A percentile compares a stretch with the other conserved stretches of the same genome.
phyloP scores from a whole-genome alignment of 2,888 invertebrate genomes.

The Brachypterus glaber region DNA sequence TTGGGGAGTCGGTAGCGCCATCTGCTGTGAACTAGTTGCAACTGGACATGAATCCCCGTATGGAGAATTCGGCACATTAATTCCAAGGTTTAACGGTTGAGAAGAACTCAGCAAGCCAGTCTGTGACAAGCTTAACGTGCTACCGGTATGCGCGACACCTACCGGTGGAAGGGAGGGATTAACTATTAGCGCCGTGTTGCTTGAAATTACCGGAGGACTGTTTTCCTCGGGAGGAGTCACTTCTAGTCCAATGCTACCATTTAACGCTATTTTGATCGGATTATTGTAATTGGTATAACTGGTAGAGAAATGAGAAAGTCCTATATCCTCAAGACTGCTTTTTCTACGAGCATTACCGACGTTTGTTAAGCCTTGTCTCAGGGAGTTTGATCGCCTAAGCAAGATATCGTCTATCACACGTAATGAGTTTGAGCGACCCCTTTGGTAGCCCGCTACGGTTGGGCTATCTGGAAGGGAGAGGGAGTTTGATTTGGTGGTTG shows the following conservation, averaged over 20 bases:
- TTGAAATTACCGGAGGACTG: constrained; percentile 44
- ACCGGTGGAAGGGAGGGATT: constrained; percentile 35
- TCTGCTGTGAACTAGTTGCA: constrained; percentile 19
- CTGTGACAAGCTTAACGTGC: constrained; percentile 35
- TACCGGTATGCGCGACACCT: constrained; percentile 31
- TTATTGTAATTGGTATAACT: constrained; percentile 61
- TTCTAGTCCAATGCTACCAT: constrained; percentile 78
- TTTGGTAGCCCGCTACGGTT: constrained; percentile 66
- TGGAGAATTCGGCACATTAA: constrained; percentile 29
- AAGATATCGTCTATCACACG: constrained; percentile 80
- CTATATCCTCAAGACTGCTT: constrained; percentile 79
- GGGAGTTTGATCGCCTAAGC: constrained; percentile 71
- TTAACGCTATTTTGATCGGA: constrained; percentile 68
- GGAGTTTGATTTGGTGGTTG: constrained; percentile 79
- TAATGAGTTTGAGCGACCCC: constrained; percentile 72
- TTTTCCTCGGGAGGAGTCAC: constrained; percentile 50
- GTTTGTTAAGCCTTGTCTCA: constrained; percentile 69
- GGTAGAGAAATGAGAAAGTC: constrained; percentile 70
- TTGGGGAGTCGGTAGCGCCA: constrained; percentile 36
- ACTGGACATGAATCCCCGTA: no score
- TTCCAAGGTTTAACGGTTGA: constrained; percentile 30
- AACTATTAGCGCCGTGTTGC: constrained; percentile 48
- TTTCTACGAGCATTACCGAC: constrained; percentile 57
- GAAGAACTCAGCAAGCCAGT: constrained; percentile 29
- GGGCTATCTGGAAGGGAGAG: constrained; percentile 83